A percentile compares a stretch with the other conserved stretches of the same genome.
These are phyloP conservation scores for Hippocampus abdominalis DNA, from an alignment of 2,113 vertebrate species.

Conservation along the genomic window DNA sequence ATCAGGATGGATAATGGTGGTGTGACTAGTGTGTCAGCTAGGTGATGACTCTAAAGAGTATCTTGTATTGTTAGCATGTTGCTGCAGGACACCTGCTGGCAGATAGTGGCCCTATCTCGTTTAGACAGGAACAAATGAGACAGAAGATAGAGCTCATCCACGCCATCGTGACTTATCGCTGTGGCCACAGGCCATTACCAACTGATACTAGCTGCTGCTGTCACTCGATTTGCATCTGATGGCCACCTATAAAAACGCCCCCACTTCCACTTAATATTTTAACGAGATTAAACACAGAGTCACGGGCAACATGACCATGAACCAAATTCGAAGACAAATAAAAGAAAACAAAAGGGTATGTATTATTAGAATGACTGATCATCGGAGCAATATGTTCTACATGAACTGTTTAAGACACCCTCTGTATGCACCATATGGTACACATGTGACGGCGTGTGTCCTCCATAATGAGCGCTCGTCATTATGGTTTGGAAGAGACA, in stretches of 20 bases:
- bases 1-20: constrained; percentile 25
- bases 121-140: constrained; percentile 58
- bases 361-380: constrained; percentile 47
- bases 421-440: constrained; percentile 17
- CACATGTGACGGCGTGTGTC: constrained; percentile 14
- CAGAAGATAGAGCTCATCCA: constrained; percentile 32
- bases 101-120: constrained; percentile 46
- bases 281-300: neutral
- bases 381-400: constrained; percentile 49
- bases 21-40: constrained; percentile 34
- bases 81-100: constrained; percentile 32
- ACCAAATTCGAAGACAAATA: neutral
- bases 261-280: neutral
- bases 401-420: constrained; percentile 36
- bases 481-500: constrained; percentile 37
- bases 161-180: constrained; percentile 42
- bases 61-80: constrained; percentile 30
- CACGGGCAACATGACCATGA: neutral
- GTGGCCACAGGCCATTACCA: constrained; percentile 30
- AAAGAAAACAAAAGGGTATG: constrained; percentile 15
- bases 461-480: constrained; percentile 30
- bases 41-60: constrained; percentile 36
- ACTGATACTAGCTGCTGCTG: constrained; percentile 8
- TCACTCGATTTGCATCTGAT: constrained; percentile 4
- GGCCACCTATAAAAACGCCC: neutral